A percentile compares a stretch with the other conserved stretches of the same genome.
These are phyloP conservation scores for Morinoia aosen DNA, from an alignment of 2,888 invertebrate genomes.

Conservation along the genomic window DNA sequence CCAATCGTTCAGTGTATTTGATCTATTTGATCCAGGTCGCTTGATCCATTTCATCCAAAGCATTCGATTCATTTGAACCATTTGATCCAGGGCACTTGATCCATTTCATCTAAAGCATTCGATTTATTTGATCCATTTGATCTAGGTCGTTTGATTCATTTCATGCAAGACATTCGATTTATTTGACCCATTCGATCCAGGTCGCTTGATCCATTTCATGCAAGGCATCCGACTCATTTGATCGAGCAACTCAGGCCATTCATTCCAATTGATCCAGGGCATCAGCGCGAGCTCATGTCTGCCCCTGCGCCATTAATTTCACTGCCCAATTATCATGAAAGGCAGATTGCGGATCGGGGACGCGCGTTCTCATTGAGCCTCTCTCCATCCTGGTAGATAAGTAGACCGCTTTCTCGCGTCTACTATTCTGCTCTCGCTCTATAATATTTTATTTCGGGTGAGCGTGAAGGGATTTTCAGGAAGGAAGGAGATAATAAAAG, in stretches of 20 bases:
- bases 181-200: neutral
- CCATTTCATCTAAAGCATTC: neutral
- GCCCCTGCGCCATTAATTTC: neutral
- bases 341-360: neutral
- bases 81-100: neutral
- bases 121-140: neutral
- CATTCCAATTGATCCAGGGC: neutral
- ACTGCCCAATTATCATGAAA: neutral
- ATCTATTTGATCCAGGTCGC: too few species aligned
- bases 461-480: too few species aligned
- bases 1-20: neutral
- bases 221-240: neutral
- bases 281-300: neutral
- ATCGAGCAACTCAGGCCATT: neutral
- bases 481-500: too few species aligned
- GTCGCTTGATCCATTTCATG: neutral
- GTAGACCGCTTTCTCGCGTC: neutral
- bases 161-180: neutral
- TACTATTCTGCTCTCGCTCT: neutral
- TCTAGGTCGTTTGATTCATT: neutral
- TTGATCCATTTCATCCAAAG: too few species aligned
- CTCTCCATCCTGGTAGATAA: neutral
- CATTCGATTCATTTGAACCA: too few species aligned
- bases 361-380: neutral
- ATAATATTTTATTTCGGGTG: neutral